Evolutionary conservation across 1,140 invertebrate species (phyloP).

Genomic region (Lasioglossum baleicum): DNA sequence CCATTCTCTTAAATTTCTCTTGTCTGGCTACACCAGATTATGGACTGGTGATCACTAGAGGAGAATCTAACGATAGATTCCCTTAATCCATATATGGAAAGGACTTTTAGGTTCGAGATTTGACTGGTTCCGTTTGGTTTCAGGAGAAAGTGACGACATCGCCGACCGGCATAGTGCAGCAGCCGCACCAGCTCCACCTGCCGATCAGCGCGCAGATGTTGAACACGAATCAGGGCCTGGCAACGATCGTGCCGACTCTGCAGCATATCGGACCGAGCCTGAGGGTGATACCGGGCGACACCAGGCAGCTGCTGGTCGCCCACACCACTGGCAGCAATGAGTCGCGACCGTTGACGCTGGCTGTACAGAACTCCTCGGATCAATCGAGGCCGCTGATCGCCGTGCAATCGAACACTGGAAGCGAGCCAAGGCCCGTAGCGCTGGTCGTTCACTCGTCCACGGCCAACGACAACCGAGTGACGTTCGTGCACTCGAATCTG

Average conservation of each 20-base stretch:
- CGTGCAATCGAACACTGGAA: slow-evolving; percentile 71
- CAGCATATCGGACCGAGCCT: slow-evolving; percentile 75
- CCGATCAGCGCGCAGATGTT: slow-evolving; percentile 78
- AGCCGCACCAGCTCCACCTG: slow-evolving; percentile 74
- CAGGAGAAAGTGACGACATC: slow-evolving; percentile 71
- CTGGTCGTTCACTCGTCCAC: slow-evolving; percentile 77
- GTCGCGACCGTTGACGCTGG: slow-evolving; percentile 69
- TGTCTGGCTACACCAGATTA: too few relatives aligned
- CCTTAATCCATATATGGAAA: too few relatives aligned
- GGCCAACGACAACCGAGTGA: slow-evolving; percentile 78
- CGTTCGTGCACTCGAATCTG: slow-evolving; percentile 77
- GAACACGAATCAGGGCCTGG: slow-evolving; percentile 75
- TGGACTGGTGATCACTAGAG: too few relatives aligned
- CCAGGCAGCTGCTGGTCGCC: slow-evolving; percentile 74
- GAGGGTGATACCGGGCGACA: slow-evolving; percentile 76
- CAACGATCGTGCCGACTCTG: slow-evolving; percentile 76
- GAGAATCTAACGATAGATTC: too few relatives aligned
- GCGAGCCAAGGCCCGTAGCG: slow-evolving; percentile 75
- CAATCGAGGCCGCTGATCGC: slow-evolving; percentile 72
- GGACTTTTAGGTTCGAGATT: too few relatives aligned
- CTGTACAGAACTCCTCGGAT: slow-evolving; percentile 69
- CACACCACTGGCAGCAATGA: slow-evolving; percentile 74
- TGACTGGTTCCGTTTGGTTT: slow-evolving; percentile 4
- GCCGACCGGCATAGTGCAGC: slow-evolving; percentile 64
- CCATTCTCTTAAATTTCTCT: too few relatives aligned